phyloP scores from a whole-genome alignment of 2,797 vertebrate species.

The Etheostoma perlongum region DNA sequence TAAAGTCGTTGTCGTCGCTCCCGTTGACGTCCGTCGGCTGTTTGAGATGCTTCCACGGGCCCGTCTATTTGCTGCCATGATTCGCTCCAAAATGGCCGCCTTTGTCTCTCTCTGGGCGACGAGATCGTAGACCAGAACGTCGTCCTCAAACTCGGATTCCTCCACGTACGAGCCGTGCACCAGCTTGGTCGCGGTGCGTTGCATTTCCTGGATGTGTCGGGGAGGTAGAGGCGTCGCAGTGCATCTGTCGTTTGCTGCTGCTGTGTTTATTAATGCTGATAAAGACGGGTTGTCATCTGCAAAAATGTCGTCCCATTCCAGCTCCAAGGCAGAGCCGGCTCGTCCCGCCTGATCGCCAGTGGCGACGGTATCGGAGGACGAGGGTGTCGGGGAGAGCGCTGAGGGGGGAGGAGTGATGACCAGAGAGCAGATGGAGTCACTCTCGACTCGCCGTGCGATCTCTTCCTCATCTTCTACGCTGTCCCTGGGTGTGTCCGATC shows the following conservation, averaged over 20 bases:
- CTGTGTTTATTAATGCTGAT: neutral
- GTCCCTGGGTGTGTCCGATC: slow-evolving; percentile 40
- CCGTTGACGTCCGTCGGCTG: neutral
- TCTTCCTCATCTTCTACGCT: slow-evolving; percentile 47
- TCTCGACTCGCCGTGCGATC: slow-evolving; percentile 35
- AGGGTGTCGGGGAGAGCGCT: slow-evolving; percentile 53
- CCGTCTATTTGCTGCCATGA: slow-evolving; percentile 34
- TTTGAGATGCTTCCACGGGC: slow-evolving; percentile 1
- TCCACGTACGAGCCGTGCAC: slow-evolving; percentile 92
- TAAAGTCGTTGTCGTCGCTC: neutral
- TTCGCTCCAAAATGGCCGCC: slow-evolving; percentile 67
- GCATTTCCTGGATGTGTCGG: slow-evolving; percentile 94
- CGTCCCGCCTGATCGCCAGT: slow-evolving; percentile 73
- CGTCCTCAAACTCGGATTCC: slow-evolving; percentile 94
- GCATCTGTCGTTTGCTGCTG: neutral
- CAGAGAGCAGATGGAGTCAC: slow-evolving; percentile 47
- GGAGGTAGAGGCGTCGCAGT: slow-evolving; percentile 68
- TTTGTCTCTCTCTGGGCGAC: slow-evolving; percentile 89
- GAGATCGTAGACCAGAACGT: slow-evolving; percentile 92
- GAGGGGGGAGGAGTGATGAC: slow-evolving; percentile 29
- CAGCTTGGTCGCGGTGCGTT: slow-evolving; percentile 89
- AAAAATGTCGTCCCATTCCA: slow-evolving; percentile 97
- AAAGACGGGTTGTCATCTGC: slow-evolving; percentile 58
- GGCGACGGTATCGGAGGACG: slow-evolving; percentile 61
- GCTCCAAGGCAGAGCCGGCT: slow-evolving; percentile 80